These are phyloP conservation scores for Micromesistius poutassou DNA, from an alignment of 2,797 vertebrate species.

Conservation along the genomic window DNA sequence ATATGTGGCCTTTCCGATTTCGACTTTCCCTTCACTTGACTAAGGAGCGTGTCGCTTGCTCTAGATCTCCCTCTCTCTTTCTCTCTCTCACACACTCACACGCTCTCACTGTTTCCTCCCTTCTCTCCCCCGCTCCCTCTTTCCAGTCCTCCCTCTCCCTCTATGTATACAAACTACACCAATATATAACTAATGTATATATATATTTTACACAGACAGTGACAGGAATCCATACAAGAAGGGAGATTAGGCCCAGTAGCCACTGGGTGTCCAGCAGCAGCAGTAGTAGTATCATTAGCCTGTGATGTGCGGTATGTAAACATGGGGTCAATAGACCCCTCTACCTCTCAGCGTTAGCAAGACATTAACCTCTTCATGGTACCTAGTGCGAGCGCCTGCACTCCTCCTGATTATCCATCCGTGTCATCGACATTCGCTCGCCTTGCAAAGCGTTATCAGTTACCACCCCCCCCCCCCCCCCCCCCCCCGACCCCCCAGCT, in stretches of 20 bases:
- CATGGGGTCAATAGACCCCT: conserved; percentile 49
- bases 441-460: conserved; percentile 52
- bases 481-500: conserved; percentile 29
- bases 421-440: conserved; percentile 51
- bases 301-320: conserved; percentile 36
- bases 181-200: too few relatives aligned
- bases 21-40: too few relatives aligned
- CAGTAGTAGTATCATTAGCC: neutral
- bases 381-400: conserved; percentile 6
- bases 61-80: too few relatives aligned
- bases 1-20: too few relatives aligned
- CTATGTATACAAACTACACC: too few relatives aligned
- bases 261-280: conserved; percentile 20
- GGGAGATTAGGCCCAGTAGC: conserved; percentile 46
- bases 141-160: too few relatives aligned
- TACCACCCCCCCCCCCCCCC: conserved; percentile 32
- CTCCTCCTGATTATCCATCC: conserved; percentile 29
- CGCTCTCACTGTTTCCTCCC: too few relatives aligned
- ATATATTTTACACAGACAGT: conserved; percentile 23
- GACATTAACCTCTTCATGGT: conserved; percentile 47
- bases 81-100: too few relatives aligned
- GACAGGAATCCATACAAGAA: conserved; percentile 49
- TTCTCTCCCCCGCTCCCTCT: too few relatives aligned
- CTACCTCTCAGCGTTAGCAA: conserved; percentile 30
- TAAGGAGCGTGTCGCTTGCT: too few relatives aligned